Base-by-base conservation (phyloP, 2,113 vertebrate species). In the Poeciliopsis retropinna region DNA sequence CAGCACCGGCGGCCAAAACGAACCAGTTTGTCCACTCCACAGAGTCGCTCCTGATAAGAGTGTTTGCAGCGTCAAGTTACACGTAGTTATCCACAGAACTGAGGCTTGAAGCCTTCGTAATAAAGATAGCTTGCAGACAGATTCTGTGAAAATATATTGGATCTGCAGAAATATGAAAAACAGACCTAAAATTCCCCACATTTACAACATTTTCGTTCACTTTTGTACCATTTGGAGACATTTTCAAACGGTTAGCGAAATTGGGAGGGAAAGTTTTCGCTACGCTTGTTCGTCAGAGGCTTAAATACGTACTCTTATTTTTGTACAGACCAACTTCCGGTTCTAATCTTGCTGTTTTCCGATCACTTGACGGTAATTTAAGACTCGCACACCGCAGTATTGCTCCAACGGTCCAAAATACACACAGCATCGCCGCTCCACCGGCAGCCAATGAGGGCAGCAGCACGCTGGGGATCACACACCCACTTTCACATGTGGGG, bases 381-480 rank as follows among this genome's bases (percentile, higher is more conserved):
- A 62, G 86, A 87, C 64, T n/a, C 70, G 77, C 80, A 86, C 82
- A 80, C 84, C 80, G 84, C 91, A 84, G 85, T 73, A 82, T 82
- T 64, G 80, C 81, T 85, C 87, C 76, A 77, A 77, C 78, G 41
- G 80, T 94, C 94, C 93, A 95, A 95, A 96, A 96, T 96, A 96
- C 92, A 22, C 82, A 67, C 72, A 67, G 39, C 81, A 89, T 80
- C 70, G 63, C 81, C 80, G 85, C 91, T 87, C 82, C 82, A 70
- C 88, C 78, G 73, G 12, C 92, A 91, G 64, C 85, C 93, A 94
- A 93, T 85, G 92, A 92, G 89, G 88, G 67, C 83, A 83, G 75
- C 54, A 60, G 79, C 75, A 75, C 86, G 44, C 87, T 22, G 72
- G 82, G 86, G 89, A 83, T 29, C 74, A 64, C 67, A 74, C 78